Evolutionary conservation across 2,113 vertebrate species (phyloP), one percentile per base, ranked within the genome.

Genomic region (Corythaeola cristata): DNA sequence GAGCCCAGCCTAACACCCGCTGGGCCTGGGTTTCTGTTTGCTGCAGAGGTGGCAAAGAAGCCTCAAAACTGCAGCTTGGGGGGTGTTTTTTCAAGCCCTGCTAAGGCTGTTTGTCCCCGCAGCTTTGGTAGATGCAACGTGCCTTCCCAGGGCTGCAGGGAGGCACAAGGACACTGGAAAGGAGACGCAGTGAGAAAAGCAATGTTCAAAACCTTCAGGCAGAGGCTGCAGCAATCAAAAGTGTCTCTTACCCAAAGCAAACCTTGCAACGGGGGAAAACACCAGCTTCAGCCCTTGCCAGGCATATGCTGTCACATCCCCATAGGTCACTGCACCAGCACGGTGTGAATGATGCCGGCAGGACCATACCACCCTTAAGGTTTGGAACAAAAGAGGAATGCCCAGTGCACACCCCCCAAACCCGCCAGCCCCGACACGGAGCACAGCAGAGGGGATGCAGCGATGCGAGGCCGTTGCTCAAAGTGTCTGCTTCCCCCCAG

Each of bases 41-140:
- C 15, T 52, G 72, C n/a, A 62, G 35, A 77, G 52, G 28, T 30
- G 13, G 22, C 50, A 71, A 73, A 30, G 74, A 35, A 58, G 4
- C 5, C 27, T 68, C 49, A 53, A n/a, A 90, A 8, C 21, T 19
- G 17, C 50, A 23, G 11, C 16, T 3, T n/a, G 33, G 5, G 49
- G 49, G 39, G 24, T 16, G 19, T 2, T 26, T 88, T 73, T 30
- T 15, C 14, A 67, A 62, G 68, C 23, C 71, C 50, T 53, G 30
- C 50, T 64, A 24, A 30, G 37, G 47, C 20, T 71, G 9, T 14
- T 68, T 15, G 18, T 27, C 47, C 28, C 23, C 5, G 1, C 17
- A 28, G 59, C n/a, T 74, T 82, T 1, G 0, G 32, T 0, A 22
- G 49, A 14, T 28, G 39, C 44, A 37, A 13, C 0, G 1, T 37